These are phyloP conservation scores for Pristionchus exspectatus DNA, from an alignment of 2,888 invertebrate genomes.

Conservation along the genomic window DNA sequence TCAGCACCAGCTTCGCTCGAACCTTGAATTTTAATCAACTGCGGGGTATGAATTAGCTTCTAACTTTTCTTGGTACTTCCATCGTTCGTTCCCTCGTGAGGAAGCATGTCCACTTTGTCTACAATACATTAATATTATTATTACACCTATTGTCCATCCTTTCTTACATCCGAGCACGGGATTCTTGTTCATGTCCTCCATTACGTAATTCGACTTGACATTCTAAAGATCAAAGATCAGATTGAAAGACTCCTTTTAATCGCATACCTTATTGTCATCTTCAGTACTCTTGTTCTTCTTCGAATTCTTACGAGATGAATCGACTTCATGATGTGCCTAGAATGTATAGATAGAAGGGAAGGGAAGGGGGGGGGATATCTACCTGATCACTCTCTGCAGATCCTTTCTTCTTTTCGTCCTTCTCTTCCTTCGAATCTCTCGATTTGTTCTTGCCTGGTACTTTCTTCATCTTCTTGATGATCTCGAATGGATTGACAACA, in stretches of 20 bases:
- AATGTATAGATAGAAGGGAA: neutral
- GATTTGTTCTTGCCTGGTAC: neutral
- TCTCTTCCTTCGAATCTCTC: constrained; percentile 39
- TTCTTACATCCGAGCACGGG: constrained; percentile 3
- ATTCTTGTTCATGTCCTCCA: constrained; percentile 36
- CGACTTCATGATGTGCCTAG: neutral
- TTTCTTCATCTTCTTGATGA: constrained; percentile 7
- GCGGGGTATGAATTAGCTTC: neutral
- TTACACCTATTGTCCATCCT: neutral
- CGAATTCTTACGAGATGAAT: constrained; percentile 6
- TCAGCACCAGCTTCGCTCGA: neutral
- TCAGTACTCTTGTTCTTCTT: neutral
- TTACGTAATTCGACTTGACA: constrained; percentile 27
- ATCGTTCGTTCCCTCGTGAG: neutral
- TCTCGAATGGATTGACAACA: neutral
- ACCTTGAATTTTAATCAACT: neutral
- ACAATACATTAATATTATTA: neutral
- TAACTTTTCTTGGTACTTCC: constrained; percentile 25
- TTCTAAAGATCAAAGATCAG: constrained; percentile 6
- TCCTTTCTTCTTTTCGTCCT: neutral
- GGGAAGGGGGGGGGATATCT: neutral
- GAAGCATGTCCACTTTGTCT: constrained; percentile 20
- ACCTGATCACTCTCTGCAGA: constrained; percentile 38
- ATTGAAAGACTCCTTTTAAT: neutral
- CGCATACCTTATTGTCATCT: constrained; percentile 18